A percentile compares a stretch with the other conserved stretches of the same genome.
These are phyloP conservation scores for Astreopora myriophthalma DNA, from an alignment of 64 coral and sea anemone genomes.

Conservation along the genomic window DNA sequence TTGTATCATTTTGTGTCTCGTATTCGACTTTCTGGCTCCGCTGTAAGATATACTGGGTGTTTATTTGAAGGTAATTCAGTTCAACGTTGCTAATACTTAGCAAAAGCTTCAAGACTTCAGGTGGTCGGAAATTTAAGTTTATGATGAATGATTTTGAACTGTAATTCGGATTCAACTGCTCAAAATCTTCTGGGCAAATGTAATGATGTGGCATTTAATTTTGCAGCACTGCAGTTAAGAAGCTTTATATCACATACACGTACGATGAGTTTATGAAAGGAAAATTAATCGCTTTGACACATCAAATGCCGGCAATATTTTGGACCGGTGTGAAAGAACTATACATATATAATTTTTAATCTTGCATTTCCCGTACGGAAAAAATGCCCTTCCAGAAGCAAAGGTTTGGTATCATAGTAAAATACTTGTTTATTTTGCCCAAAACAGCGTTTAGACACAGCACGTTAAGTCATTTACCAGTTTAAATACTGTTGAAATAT, in stretches of 20 bases:
- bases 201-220: not conserved
- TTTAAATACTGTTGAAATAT: not conserved
- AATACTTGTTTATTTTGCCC: not conserved
- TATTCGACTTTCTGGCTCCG: no score
- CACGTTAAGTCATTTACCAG: not conserved
- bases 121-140: not conserved
- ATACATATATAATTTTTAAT: not conserved
- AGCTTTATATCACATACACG: not conserved
- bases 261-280: not conserved
- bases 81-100: no score
- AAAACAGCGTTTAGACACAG: not conserved
- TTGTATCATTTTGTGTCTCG: not conserved
- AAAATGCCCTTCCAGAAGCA: not conserved
- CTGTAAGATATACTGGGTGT: no score
- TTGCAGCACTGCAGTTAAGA: not conserved
- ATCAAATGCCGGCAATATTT: not conserved
- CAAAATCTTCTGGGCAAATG: no score
- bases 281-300: not conserved
- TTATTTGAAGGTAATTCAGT: no score
- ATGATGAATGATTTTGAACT: no score
- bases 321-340: not conserved
- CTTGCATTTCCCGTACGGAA: not conserved
- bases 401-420: not conserved
- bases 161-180: no score
- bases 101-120: no score